Evolutionary conservation across 2,888 invertebrate species (phyloP).

Genomic region (Branchellion lobata): DNA sequence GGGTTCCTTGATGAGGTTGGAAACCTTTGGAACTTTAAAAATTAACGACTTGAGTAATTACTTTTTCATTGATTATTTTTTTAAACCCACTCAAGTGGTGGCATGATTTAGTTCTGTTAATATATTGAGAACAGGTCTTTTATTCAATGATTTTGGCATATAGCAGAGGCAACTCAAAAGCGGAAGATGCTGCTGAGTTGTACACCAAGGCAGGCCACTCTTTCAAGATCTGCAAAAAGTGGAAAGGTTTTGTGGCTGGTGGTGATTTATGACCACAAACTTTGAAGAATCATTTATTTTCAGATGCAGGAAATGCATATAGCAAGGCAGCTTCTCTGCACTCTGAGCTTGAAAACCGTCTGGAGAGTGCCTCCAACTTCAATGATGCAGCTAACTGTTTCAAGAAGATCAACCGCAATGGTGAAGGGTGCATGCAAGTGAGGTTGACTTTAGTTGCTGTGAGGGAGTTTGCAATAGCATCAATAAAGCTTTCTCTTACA

Average conservation of each 20-base stretch:
- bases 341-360: constrained; percentile 80
- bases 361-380: constrained; percentile 93
- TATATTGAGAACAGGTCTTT: neutral
- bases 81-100: too few species aligned
- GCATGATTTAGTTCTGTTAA: neutral
- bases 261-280: neutral
- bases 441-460: too few species aligned
- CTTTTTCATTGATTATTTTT: neutral
- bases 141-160: neutral
- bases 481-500: too few species aligned
- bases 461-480: too few species aligned
- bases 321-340: constrained; percentile 86
- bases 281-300: neutral
- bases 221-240: constrained; percentile 98
- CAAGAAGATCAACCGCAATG: constrained; percentile 65
- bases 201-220: constrained; percentile 93
- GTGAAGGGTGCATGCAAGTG: constrained; percentile 51
- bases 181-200: constrained; percentile 93
- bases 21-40: neutral
- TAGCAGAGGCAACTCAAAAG: constrained; percentile 72
- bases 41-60: neutral
- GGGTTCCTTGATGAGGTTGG: constrained; percentile 44
- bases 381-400: constrained; percentile 96
- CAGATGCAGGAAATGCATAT: constrained; percentile 90
- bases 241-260: constrained; percentile 68